Base-by-base conservation (phyloP, 2,113 vertebrate species). In the Tetrao urogallus region DNA sequence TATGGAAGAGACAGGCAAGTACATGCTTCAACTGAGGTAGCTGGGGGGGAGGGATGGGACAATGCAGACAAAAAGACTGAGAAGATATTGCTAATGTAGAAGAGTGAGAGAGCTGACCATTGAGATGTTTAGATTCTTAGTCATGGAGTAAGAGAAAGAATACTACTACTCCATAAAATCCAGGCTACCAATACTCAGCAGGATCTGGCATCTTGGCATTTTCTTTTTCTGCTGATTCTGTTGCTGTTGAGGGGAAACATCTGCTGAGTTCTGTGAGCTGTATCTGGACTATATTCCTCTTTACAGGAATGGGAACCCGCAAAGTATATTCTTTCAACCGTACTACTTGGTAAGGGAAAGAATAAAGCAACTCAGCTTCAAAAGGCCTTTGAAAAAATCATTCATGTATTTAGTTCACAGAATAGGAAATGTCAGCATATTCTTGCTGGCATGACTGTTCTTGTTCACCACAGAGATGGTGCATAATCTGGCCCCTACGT, bases 401-500 rank as follows among this genome's bases (percentile, higher is more conserved):
- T 74, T 93, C 58, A n/a, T 60, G 18, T 90, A 25, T 78, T 52
- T 65, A 71, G 24, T 47, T 90, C 63, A 69, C 66, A 65, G 45
- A 89, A 34, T 45, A 78, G 69, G 57, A 86, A 86, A 88, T 81
- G 15, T 57, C 76, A 92, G 69, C 28, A 50, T 82, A 95, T 95
- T 74, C 79, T 93, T 90, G 27, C 21, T 93, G 86, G 36, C 73
- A 50, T 71, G 42, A 71, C 50, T 48, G 50, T 20, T 32, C 19
- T 88, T 70, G 11, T 40, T 56, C 79, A 84, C 76, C 78, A 86
- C 32, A 73, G 14, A n/a, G 20, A 50, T 43, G 1, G 1, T 81
- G n/a, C 16, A 75, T 78, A 85, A 57, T 89, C 74, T 77, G 38
- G 11, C 28, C 87, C 15, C 52, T 28, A 83, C 25, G 21, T 69